Evolutionary conservation across 2,888 invertebrate species (phyloP), one percentile per base, ranked within the genome.

Genomic region (Coelopa pilipes): DNA sequence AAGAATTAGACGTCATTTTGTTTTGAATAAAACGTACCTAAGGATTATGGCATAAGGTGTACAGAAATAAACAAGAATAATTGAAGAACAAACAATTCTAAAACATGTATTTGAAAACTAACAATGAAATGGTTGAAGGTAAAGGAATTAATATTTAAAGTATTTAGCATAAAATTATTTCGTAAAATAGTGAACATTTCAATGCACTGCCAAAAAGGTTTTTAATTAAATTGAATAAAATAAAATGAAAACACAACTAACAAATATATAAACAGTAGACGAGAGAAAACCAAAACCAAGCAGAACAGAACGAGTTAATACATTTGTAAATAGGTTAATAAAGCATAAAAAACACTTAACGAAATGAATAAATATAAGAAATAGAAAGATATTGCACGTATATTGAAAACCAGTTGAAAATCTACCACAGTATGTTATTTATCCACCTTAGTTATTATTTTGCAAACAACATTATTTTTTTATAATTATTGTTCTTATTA

Each of bases 151-250:
- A 50, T 55, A 63, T 69, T 62, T 70, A 49, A 74, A 74, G 49
- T 72, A 76, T 73, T 67, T 13, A 59, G 67, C 62, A 60, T 24
- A n/a, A 59, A 63, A 71, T 49, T 55, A 63, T 71, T 71, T 65
- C 71, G 71, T 63, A 70, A 67, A 55, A 72, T 68, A 74, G 71
- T 57, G 72, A 77, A 81, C 70, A 74, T 77, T 76, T 84, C 83
- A 84, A 85, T 85, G 84, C 84, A 85, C 84, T 85, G 84, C 84
- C 84, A 85, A 85, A 83, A 84, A 82, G 84, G 84, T 84, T 84
- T 84, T 83, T 82, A 81, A 80, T 78, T 80, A 81, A 79, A 75
- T 74, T 75, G 72, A 76, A 59, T 69, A 74, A 73, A 76, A 74
- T 76, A 34, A 34, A 76, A 74, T 76, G 7, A 34, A 34, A 34